A percentile compares a stretch with the other conserved stretches of the same genome.
Evolutionary conservation across 2,113 vertebrate genomes (phyloP).

Genomic region (Rhynchomys soricoides): DNA sequence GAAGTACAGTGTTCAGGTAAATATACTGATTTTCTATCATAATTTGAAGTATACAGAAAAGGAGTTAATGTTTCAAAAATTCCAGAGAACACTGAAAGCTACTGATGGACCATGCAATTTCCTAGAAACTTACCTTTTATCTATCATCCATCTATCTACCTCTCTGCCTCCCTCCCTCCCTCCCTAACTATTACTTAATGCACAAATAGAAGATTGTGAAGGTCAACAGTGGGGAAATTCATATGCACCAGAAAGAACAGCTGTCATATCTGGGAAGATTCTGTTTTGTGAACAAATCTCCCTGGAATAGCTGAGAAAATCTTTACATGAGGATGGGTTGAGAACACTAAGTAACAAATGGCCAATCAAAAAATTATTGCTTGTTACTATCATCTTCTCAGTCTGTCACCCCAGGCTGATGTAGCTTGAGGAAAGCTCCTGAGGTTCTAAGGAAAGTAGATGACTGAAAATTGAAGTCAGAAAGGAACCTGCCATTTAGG

Average conservation of each 20-base stretch:
- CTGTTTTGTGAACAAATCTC: not conserved
- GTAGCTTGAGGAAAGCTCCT: not conserved
- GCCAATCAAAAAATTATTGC: not conserved
- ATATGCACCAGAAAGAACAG: not conserved
- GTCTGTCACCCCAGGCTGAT: not conserved
- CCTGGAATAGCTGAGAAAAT: not conserved
- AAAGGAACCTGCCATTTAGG: not conserved
- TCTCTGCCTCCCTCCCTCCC: fast-evolving
- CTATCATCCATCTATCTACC: not conserved
- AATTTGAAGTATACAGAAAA: not conserved
- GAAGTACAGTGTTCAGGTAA: not conserved
- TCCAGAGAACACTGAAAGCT: not conserved
- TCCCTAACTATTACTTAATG: not conserved
- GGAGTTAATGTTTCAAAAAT: not conserved
- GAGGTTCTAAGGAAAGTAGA: not conserved
- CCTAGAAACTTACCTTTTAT: not conserved
- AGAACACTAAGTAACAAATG: not conserved
- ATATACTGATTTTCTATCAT: not conserved
- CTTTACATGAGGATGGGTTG: not conserved
- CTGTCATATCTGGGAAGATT: not conserved
- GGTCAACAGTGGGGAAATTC: not conserved
- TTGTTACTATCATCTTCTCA: not conserved
- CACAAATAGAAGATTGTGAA: not conserved
- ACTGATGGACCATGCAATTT: not conserved
- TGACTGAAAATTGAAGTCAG: not conserved